Evolutionary conservation across 2,113 vertebrate genomes (phyloP).

Genomic region (Cyprinodon variegatus): DNA sequence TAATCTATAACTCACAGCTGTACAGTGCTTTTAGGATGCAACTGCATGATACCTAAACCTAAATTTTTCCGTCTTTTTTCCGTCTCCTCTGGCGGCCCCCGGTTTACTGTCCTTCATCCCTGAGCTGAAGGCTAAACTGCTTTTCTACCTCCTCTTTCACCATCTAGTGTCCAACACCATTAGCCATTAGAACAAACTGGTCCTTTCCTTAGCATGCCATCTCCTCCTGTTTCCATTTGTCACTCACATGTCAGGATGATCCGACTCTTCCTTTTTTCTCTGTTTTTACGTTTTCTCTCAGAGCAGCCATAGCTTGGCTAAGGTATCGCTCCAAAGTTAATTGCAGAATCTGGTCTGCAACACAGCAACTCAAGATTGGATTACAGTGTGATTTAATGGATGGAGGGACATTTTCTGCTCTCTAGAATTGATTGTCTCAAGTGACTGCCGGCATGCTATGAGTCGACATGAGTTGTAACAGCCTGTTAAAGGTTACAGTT

Average conservation of each 20-base stretch:
- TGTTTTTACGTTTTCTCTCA: neutral
- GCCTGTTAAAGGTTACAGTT: slow-evolving; percentile 26
- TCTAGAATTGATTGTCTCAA: slow-evolving; percentile 46
- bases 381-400: slow-evolving; percentile 56
- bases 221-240: neutral
- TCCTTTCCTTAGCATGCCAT: neutral
- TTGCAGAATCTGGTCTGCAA: slow-evolving; percentile 26
- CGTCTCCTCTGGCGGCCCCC: neutral
- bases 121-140: slow-evolving; percentile 8
- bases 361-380: slow-evolving; percentile 28
- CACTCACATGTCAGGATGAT: slow-evolving; percentile 4
- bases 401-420: slow-evolving; percentile 40
- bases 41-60: neutral
- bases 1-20: slow-evolving; percentile 4
- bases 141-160: neutral
- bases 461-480: slow-evolving; percentile 22
- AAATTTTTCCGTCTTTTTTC: slow-evolving; percentile 11
- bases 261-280: neutral
- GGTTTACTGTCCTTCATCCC: slow-evolving; percentile 12
- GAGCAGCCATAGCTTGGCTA: neutral
- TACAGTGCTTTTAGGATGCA: neutral
- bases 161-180: slow-evolving; percentile 1
- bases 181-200: neutral
- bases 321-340: slow-evolving; percentile 55
- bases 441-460: neutral